Conservation (phyloP, 1,140 invertebrate genomes). For the Ceratosolen fusciceps region DNA sequence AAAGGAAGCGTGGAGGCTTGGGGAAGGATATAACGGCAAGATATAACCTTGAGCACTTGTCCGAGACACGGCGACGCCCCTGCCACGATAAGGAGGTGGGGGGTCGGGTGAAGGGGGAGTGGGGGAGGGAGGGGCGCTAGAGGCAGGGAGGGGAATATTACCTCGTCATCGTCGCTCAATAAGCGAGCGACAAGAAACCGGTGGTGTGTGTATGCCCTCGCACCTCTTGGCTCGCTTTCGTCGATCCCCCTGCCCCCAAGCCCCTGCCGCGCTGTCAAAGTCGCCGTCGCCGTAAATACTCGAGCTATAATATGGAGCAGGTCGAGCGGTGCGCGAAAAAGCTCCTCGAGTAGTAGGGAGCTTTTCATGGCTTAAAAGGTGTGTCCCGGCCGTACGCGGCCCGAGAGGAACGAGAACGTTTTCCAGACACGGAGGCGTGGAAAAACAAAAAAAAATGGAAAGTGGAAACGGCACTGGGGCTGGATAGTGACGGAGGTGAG, state of each 20-base stretch:
- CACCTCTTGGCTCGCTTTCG: not conserved
- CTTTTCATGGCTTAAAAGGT: conserved; percentile 42
- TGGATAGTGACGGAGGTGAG: not conserved
- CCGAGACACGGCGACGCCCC: too few species aligned
- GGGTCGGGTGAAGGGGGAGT: not conserved
- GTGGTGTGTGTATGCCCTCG: not conserved
- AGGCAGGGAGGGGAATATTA: not conserved
- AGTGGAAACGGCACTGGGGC: conserved; percentile 7
- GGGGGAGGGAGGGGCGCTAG: not conserved
- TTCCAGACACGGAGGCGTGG: not conserved
- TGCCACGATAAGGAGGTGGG: too few species aligned
- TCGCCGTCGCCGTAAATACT: not conserved
- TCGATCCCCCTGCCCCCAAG: too few species aligned
- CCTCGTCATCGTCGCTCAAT: conserved; percentile 20
- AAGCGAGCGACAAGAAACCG: not conserved
- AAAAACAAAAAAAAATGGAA: conserved; percentile 39
- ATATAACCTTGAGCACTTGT: too few species aligned
- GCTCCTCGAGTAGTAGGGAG: conserved; percentile 37
- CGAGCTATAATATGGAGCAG: conserved; percentile 38
- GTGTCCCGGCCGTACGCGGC: not conserved
- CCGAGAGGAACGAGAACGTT: conserved; percentile 12
- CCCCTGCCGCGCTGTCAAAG: not conserved
- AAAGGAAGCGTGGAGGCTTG: too few species aligned
- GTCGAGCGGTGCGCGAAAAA: conserved; percentile 35
- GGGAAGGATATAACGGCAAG: too few species aligned